A percentile compares a stretch with the other conserved stretches of the same genome.
These are phyloP conservation scores for Lepus europaeus DNA, from an alignment of 2,113 vertebrate species.

Conservation along the genomic window DNA sequence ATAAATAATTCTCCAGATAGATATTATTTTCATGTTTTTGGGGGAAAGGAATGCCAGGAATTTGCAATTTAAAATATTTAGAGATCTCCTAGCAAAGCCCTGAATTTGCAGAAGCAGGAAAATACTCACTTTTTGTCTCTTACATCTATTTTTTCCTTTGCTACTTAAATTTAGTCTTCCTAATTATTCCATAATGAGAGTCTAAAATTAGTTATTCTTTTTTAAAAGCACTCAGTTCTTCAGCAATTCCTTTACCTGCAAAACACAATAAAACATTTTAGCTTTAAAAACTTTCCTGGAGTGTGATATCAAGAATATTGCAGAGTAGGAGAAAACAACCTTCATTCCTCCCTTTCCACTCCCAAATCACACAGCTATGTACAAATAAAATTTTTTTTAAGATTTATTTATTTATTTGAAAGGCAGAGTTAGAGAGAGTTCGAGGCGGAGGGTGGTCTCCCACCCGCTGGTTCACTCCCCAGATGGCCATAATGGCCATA, in stretches of 20 bases:
- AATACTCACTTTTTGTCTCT: not conserved
- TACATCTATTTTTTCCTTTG: not conserved
- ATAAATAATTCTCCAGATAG: not conserved
- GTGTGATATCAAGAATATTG: not conserved
- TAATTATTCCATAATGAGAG: not conserved
- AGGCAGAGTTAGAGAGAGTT: too few relatives aligned
- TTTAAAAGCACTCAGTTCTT: not conserved
- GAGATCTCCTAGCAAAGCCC: not conserved
- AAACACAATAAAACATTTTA: not conserved
- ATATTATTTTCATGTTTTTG: not conserved
- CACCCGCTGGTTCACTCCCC: too few relatives aligned
- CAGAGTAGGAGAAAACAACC: not conserved
- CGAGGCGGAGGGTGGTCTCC: too few relatives aligned
- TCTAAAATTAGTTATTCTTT: not conserved
- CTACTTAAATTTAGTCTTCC: not conserved
- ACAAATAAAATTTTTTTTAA: not conserved
- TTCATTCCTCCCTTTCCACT: not conserved
- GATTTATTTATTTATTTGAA: too few relatives aligned
- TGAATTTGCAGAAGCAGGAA: not conserved
- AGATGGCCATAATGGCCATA: too few relatives aligned
- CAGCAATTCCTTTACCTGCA: not conserved
- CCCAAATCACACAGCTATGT: not conserved
- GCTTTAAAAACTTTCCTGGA: not conserved
- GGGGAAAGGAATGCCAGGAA: not conserved
- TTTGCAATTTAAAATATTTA: not conserved